Evolutionary conservation across 2,888 invertebrate species (phyloP), one percentile per base, ranked within the genome.

Genomic region (Cenopis cana): DNA sequence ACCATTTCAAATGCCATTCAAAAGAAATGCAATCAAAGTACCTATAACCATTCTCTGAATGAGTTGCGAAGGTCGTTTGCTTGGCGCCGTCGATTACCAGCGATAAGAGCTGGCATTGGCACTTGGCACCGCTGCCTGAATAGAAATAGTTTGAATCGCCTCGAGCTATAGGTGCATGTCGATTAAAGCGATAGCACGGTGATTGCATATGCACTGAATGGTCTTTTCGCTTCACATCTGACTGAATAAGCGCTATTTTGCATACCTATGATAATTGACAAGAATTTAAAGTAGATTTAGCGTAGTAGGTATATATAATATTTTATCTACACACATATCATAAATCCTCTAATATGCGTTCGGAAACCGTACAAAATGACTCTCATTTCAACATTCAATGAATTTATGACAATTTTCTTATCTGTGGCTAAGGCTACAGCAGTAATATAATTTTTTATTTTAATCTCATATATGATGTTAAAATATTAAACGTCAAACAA

Each of bases 131-230:
- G 55, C 24, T 33, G 66, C 54, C 18, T 50, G 67, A 67, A 38
- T 71, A 36, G 66, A 67, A 67, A 67, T 71, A 71, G 71, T 59
- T 60, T 18, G 33, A 46, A 70, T 54, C 38, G 57, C 41, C 38
- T 41, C 29, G n/a, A 18, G 33, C 54, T 57, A 17, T 33, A 33
- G 33, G 33, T 33, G 33, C 33, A 33, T 33, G 33, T 33, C 8
- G 33, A 33, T 33, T 33, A 29, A n/a, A 24, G 29, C 55, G 24
- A 29, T 55, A 55, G 29, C 29, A 24, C 12, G 24, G 29, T 29
- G 14, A 55, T n/a, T 55, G 18, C 50, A 3, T 18, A 18, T 50
- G 29, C 33, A 5, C 14, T 41, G 12, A 41, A 33, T 33, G 33
- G 33, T 41, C 14, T 41, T n/a, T n/a, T n/a, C n/a, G 46, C 46